Evolutionary conservation across 2,888 invertebrate species (phyloP), one percentile per base, ranked within the genome.

Genomic region (Hetaerina titia): DNA sequence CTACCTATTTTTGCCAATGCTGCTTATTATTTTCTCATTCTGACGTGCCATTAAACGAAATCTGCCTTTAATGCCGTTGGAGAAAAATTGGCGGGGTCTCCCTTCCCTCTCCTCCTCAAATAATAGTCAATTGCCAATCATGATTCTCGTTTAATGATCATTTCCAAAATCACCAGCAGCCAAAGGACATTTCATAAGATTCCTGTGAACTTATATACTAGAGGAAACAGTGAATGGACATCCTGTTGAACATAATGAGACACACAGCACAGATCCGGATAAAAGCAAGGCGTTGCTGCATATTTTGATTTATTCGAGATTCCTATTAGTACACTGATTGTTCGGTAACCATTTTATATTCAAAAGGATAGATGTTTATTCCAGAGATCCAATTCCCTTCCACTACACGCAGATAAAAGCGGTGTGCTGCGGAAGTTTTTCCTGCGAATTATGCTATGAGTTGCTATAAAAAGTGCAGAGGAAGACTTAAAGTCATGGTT

Each of bases 61-160:
- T 81, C 25, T 81, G 81, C 31, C 81, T 31, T 31, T 81, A 81
- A 81, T 81, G 81, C 31, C 0, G 31, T 31, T n/a, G 81, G 25
- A 81, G 81, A 31, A 81, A 81, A 81, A 81, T 81, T 81, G 81
- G 81, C 81, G 81, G 81, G 81, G 25, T 81, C 81, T 81, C 13
- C 81, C 22, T 81, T 81, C 81, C 81, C 31, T 31, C 25, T 25
- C 25, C 45, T 7, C 81, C 31, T 81, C 81, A 81, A 81, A 81
- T 81, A 81, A 81, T 31, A 31, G 31, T 25, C 31, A 11, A 81
- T 81, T 81, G 81, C 81, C 81, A 81, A 81, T 81, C 81, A 81
- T 13, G 81, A 31, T 81, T 31, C 81, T 81, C 13, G 81, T 81
- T 81, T 81, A 22, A 81, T 31, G 31, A 81, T 81, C 81, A 81